Evolutionary conservation across 2,797 vertebrate genomes (phyloP), one percentile per base, ranked within the genome.

Genomic region (Muraenolepis orangiensis): DNA sequence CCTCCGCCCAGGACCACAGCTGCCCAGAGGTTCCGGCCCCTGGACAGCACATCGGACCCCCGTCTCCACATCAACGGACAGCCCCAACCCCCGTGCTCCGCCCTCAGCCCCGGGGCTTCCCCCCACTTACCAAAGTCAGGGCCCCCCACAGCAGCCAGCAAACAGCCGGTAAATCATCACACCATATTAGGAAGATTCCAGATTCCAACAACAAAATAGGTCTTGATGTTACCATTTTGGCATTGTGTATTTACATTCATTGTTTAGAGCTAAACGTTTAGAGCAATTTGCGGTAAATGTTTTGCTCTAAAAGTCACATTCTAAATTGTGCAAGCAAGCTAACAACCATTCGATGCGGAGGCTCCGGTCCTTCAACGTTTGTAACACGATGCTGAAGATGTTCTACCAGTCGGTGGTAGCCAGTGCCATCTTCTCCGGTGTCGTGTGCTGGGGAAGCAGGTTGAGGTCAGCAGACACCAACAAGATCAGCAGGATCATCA

Each of bases 41-140:
- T 93, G 51, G 95, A 96, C 88, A 94, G 93, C 87, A 92, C 88
- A 23, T 94, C 93, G 0, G 93, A 96, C 82, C 90, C 91, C 31
- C 94, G 93, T 76, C 84, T 95, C 71, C 92, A 91, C 69, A 90
- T 83, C 31, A 91, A 90, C 29, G 76, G 89, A 2, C 92, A 88
- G 67, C 92, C 90, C 23, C 93, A 92, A 42, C 88, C 82, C 91
- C 93, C 1, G 71, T 84, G 66, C 85, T 86, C 13, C 93, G 90
- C 26, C 91, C 89, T 23, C 92, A 89, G 57, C 91, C 88, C 76
- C 93, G 93, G 84, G 89, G 89, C 18, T 75, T 86, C 1, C 89
- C 93, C 30, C 92, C 91, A 72, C 86, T 95, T 70, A 87, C 92
- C 78, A 95, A 94, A 89, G 78, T 92, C 79, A 91, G 88, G 76